phyloP scores from a whole-genome alignment of 2,797 vertebrate genomes.

The Phaenicophaeus curvirostris region DNA sequence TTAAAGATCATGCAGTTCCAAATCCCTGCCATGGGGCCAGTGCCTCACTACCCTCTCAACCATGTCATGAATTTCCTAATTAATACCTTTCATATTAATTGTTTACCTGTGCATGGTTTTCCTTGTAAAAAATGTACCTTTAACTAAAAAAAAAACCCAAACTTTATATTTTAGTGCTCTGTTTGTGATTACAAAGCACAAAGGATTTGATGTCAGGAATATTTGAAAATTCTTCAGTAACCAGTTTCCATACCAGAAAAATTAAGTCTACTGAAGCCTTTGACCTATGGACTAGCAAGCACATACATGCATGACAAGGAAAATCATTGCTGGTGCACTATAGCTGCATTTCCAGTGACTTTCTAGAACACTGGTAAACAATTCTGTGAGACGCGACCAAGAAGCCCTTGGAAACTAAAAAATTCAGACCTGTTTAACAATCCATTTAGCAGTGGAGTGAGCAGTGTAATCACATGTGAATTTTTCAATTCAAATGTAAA shows the following conservation, averaged over 20 bases:
- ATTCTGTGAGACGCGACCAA: neutral
- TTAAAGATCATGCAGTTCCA: too few relatives aligned
- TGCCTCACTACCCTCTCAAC: too few relatives aligned
- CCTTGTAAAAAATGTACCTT: neutral
- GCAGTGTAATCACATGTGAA: neutral
- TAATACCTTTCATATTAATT: neutral
- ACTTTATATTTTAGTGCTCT: neutral
- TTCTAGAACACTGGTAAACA: neutral
- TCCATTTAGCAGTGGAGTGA: neutral
- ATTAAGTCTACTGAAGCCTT: neutral
- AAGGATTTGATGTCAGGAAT: neutral
- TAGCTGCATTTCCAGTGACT: neutral
- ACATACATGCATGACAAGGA: neutral
- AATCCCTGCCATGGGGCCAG: too few relatives aligned
- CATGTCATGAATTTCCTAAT: neutral
- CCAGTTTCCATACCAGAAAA: neutral
- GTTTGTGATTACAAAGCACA: neutral
- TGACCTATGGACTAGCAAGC: neutral
- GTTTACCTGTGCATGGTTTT: neutral
- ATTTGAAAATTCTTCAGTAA: neutral
- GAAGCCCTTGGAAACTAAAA: conserved; percentile 5
- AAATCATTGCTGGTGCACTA: neutral
- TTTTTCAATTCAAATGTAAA: conserved; percentile 10
- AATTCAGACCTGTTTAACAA: neutral
- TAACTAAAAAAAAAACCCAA: neutral